Conservation (phyloP, 2,113 vertebrate genomes). For the Rhabdomys dilectus region DNA sequence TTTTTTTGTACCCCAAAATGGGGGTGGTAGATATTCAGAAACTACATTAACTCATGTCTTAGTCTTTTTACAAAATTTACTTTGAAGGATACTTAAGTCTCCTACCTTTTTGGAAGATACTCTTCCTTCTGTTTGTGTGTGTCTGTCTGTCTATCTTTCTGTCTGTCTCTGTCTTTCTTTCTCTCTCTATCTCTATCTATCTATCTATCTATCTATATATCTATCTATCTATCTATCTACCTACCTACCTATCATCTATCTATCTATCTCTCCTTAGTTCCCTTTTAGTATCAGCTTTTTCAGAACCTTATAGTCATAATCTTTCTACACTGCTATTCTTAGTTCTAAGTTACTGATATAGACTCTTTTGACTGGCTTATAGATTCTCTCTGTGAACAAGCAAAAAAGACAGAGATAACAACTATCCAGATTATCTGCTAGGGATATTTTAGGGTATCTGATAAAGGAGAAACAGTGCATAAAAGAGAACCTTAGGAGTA, state of each 20-base stretch:
- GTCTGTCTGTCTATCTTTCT: too few relatives aligned
- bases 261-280: not conserved
- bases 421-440: not conserved
- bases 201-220: too few relatives aligned
- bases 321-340: too few relatives aligned
- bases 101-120: not conserved
- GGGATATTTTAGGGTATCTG: not conserved
- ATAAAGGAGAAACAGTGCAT: not conserved
- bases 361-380: not conserved
- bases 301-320: not conserved
- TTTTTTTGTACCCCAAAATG: not conserved
- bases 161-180: too few relatives aligned
- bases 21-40: not conserved
- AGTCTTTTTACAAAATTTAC: not conserved
- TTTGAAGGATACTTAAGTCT: not conserved
- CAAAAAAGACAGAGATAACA: not conserved
- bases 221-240: too few relatives aligned
- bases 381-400: not conserved
- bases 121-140: accelerated
- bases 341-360: not conserved
- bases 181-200: too few relatives aligned
- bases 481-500: not conserved
- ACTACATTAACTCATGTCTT: not conserved
- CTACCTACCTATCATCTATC: too few relatives aligned
- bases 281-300: not conserved